Conservation (phyloP, 2,113 vertebrate species). For the Tretioscincus oriximinensis region DNA sequence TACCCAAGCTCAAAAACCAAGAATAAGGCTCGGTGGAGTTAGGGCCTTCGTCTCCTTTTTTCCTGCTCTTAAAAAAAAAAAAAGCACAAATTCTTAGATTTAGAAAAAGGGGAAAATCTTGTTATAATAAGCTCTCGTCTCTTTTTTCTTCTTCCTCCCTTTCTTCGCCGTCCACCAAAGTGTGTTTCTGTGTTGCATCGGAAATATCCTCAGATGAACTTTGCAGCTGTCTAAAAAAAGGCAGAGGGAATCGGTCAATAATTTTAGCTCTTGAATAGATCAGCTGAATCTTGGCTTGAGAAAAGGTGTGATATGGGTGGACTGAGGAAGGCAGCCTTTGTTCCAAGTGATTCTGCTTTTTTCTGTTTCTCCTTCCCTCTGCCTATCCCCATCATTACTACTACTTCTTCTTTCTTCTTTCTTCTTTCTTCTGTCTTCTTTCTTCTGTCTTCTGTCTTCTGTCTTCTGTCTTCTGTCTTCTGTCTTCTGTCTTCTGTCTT, state of each 20-base stretch:
- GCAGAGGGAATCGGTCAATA: background rate
- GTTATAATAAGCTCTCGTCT: background rate
- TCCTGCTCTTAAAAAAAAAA: background rate
- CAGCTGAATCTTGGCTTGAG: background rate
- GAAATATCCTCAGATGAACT: conserved; percentile 19
- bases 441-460: no score
- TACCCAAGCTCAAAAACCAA: no score
- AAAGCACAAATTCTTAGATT: conserved; percentile 6
- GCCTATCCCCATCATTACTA: background rate
- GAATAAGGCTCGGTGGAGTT: no score
- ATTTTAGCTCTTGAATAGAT: conserved; percentile 15
- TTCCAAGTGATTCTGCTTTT: background rate
- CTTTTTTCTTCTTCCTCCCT: background rate
- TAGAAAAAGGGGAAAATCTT: background rate
- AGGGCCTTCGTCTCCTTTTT: background rate
- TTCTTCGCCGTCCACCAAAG: background rate
- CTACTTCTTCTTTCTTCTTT: no score
- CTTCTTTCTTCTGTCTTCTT: no score
- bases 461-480: no score
- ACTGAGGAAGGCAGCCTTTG: background rate
- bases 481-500: no score
- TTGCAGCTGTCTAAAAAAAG: conserved; percentile 13
- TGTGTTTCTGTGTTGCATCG: background rate
- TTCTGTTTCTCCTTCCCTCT: background rate
- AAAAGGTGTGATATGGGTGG: background rate